Percentiles rank a stretch among this genome's conserved stretches.
These are phyloP conservation scores for Enteromius mattozi DNA, from an alignment of 2,797 vertebrate species.

Conservation along the genomic window DNA sequence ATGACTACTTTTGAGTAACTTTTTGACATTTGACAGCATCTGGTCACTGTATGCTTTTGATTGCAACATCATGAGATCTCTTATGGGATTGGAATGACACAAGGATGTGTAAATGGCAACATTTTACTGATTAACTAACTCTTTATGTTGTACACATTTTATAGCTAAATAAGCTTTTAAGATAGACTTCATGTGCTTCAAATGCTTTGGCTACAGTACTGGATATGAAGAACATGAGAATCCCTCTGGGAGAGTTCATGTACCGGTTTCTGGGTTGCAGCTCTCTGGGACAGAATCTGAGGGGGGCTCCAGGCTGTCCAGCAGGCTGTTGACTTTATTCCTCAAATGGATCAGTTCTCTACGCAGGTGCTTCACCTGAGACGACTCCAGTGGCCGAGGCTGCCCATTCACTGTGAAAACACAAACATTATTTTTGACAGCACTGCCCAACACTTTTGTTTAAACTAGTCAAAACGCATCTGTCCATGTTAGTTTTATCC, in stretches of 20 bases:
- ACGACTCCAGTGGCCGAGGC: conserved; percentile 95
- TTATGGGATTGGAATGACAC: not conserved
- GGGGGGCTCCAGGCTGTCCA: conserved; percentile 95
- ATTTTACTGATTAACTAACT: not conserved
- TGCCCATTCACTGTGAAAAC: conserved; percentile 90
- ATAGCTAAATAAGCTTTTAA: not conserved
- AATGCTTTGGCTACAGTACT: conserved; percentile 16
- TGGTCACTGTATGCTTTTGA: not conserved
- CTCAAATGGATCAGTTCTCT: conserved; percentile 97
- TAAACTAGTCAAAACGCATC: not conserved
- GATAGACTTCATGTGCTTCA: conserved; percentile 11
- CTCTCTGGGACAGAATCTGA: conserved; percentile 86
- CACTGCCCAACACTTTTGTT: conserved; percentile 9
- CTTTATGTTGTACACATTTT: conserved; percentile 8
- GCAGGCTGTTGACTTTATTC: conserved; percentile 96
- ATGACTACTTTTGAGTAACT: not conserved
- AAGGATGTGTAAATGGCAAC: not conserved
- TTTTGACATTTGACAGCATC: not conserved
- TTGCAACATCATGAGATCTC: not conserved
- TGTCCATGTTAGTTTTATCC: not conserved
- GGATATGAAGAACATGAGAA: not conserved
- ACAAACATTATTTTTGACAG: conserved; percentile 7
- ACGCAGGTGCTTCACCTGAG: conserved; percentile 96
- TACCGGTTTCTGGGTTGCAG: conserved; percentile 87
- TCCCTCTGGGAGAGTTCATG: not conserved